Evolutionary conservation across 2,888 invertebrate genomes (phyloP).

Genomic region (Tachystola acroxantha): DNA sequence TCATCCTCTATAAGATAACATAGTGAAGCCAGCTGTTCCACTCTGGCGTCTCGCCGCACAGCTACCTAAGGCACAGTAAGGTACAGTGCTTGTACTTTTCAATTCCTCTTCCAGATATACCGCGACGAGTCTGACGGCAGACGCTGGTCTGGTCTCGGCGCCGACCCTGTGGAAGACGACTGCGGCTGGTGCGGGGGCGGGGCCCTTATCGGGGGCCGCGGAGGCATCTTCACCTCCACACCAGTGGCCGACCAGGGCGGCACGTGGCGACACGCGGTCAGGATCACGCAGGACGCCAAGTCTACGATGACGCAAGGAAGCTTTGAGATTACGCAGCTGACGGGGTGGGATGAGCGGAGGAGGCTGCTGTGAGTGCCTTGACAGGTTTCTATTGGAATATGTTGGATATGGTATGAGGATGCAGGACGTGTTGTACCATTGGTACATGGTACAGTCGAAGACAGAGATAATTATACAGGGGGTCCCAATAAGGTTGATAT

Average conservation of each 20-base stretch:
- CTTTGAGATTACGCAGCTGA: slow-evolving; percentile 84
- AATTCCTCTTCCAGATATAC: slow-evolving; percentile 62
- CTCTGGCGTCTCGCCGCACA: no score
- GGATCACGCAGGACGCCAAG: slow-evolving; percentile 39
- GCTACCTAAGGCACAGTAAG: no score
- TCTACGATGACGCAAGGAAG: slow-evolving; percentile 83
- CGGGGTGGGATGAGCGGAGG: slow-evolving; percentile 87
- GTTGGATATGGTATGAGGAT: background rate
- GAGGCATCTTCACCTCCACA: slow-evolving; percentile 65
- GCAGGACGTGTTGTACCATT: no score
- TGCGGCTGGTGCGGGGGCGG: slow-evolving; percentile 69
- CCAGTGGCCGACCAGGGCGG: slow-evolving; percentile 73
- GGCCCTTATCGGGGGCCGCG: slow-evolving; percentile 49
- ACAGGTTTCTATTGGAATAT: no score
- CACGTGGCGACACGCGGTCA: slow-evolving; percentile 61
- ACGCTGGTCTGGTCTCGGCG: slow-evolving; percentile 69
- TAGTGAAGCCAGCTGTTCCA: no score
- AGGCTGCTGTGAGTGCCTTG: slow-evolving; percentile 82
- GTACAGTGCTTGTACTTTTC: no score
- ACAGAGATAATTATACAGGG: no score
- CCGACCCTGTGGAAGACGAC: slow-evolving; percentile 56
- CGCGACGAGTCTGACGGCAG: slow-evolving; percentile 61
- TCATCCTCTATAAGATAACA: no score
- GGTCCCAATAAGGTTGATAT: no score
- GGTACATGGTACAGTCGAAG: no score